phyloP scores from a whole-genome alignment of 2,797 vertebrate species.

The Geotria australis region DNA sequence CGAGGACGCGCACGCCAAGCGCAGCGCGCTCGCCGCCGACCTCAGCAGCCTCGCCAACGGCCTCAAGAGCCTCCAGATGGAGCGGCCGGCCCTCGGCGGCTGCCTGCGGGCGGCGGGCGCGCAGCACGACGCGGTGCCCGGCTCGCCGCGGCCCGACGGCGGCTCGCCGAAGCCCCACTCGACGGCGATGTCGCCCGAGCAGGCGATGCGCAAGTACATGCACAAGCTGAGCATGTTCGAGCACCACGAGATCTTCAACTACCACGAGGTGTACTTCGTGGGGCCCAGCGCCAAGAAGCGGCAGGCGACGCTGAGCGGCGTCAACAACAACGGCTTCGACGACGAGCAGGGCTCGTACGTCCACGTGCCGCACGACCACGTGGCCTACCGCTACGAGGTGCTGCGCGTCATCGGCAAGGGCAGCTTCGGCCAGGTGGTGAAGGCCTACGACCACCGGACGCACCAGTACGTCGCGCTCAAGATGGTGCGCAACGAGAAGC shows the following conservation, averaged over 20 bases:
- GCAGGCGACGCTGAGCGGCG: slow-evolving; percentile 51
- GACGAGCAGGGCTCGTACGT: slow-evolving; percentile 97
- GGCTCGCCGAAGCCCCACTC: slow-evolving; percentile 33
- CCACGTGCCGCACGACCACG: slow-evolving; percentile 80
- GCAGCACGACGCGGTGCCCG: slow-evolving; percentile 3
- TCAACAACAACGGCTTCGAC: slow-evolving; percentile 75
- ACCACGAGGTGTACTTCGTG: slow-evolving; percentile 57
- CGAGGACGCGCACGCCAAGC: too few relatives aligned
- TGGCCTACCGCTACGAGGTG: slow-evolving; percentile 80
- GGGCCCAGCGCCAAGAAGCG: slow-evolving; percentile 84
- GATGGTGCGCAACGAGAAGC: slow-evolving; percentile 97
- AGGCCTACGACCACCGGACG: slow-evolving; percentile 75
- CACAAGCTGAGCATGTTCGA: slow-evolving; percentile 68
- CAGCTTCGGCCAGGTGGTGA: slow-evolving; percentile 92
- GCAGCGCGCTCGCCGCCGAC: too few relatives aligned
- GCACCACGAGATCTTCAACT: slow-evolving; percentile 77
- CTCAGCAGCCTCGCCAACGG: too few relatives aligned
- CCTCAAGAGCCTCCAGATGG: too few relatives aligned
- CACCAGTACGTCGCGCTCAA: slow-evolving; percentile 81
- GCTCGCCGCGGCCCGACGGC: slow-evolving; percentile 50
- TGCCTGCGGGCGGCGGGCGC: too few relatives aligned
- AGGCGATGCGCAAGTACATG: slow-evolving; percentile 94
- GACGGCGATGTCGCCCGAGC: slow-evolving; percentile 33
- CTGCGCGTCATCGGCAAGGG: slow-evolving; percentile 94
- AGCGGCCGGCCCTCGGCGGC: too few relatives aligned